phyloP scores from a whole-genome alignment of 1,140 invertebrate genomes.

The Drusus annulatus region DNA sequence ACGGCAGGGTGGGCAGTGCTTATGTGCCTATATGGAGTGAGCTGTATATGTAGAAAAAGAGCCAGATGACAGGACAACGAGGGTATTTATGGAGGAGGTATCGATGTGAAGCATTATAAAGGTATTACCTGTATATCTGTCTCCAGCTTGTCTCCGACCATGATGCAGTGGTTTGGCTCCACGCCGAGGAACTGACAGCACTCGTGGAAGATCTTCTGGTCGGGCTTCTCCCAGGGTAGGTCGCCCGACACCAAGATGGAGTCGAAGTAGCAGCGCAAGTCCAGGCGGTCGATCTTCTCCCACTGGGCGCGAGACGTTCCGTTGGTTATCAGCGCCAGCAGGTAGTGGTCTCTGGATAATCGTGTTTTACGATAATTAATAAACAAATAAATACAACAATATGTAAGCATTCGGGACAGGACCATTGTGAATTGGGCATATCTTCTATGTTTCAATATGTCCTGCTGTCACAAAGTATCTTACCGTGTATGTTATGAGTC shows the following conservation, averaged over 20 bases:
- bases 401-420: no score
- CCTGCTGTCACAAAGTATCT: no score
- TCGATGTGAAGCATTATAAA: no score
- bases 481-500: no score
- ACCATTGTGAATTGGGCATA: no score
- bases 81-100: no score
- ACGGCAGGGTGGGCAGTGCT: no score
- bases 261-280: conserved; percentile 82
- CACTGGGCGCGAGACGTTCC: conserved; percentile 88
- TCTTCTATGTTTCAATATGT: no score
- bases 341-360: conserved; percentile 75
- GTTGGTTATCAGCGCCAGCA: conserved; percentile 86
- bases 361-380: not conserved
- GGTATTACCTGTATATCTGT: conserved; percentile 80
- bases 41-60: no score
- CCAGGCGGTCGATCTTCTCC: conserved; percentile 84
- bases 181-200: conserved; percentile 83
- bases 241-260: conserved; percentile 86
- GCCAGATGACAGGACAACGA: no score
- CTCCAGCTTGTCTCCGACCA: conserved; percentile 90
- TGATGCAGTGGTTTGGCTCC: conserved; percentile 81
- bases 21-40: no score
- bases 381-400: no score
- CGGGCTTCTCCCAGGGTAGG: conserved; percentile 87
- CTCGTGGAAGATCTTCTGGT: conserved; percentile 82